Evolutionary conservation across 2,797 vertebrate genomes (phyloP).

Genomic region (Oryzias sinensis): DNA sequence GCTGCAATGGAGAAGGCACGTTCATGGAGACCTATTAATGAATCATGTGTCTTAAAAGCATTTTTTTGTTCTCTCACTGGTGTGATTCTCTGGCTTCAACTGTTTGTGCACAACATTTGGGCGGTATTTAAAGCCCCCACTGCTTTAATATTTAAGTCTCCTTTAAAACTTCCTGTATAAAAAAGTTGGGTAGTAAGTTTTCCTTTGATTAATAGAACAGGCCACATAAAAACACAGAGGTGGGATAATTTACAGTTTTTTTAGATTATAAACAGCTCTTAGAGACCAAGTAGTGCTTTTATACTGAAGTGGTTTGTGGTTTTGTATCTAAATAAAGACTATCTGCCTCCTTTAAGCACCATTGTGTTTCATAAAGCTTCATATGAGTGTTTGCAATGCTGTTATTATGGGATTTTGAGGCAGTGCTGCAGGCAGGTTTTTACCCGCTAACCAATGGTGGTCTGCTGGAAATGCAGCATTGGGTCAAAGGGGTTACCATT

Average conservation of each 20-base stretch:
- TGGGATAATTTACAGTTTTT: background rate
- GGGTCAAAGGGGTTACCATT: background rate
- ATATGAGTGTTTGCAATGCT: conserved; percentile 20
- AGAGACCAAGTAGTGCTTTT: conserved; percentile 40
- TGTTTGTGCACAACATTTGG: no score
- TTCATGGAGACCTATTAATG: no score
- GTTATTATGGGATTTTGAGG: conserved; percentile 30
- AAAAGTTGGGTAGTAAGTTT: background rate
- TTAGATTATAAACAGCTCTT: conserved; percentile 36
- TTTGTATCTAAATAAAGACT: conserved; percentile 52
- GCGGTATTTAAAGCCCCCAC: no score
- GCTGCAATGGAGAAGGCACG: no score
- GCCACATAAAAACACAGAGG: no score
- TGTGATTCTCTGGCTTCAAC: background rate
- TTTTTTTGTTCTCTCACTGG: background rate
- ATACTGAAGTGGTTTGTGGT: conserved; percentile 63
- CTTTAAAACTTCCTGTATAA: background rate
- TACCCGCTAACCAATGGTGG: conserved; percentile 17
- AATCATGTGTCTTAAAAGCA: no score
- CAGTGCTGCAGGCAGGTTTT: conserved; percentile 24
- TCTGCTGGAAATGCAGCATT: conserved; percentile 17
- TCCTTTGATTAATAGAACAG: no score
- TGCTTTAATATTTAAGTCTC: background rate
- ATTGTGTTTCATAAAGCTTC: conserved; percentile 17
- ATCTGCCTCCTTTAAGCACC: conserved; percentile 36